phyloP scores from a whole-genome alignment of 1,140 invertebrate species.

The Drosophila repletoides region DNA sequence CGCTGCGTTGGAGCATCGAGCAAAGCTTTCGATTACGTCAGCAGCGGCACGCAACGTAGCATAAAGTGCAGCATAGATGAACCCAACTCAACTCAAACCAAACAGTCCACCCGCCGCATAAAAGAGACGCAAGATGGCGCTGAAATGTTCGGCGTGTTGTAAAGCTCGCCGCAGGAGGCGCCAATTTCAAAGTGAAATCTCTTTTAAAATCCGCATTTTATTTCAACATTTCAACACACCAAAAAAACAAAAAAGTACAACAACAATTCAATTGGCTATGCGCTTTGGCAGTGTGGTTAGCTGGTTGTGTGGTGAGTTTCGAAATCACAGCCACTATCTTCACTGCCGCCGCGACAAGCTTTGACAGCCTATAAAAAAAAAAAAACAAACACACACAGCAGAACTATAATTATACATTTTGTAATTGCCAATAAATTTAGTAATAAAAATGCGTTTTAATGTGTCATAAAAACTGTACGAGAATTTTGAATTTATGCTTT shows the following conservation, averaged over 20 bases:
- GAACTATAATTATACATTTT: neutral
- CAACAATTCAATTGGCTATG: slow-evolving; percentile 82
- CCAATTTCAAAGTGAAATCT: slow-evolving; percentile 13
- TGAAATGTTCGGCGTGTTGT: slow-evolving; percentile 4
- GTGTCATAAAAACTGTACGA: too few relatives aligned
- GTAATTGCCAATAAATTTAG: too few relatives aligned
- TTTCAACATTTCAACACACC: slow-evolving; percentile 1
- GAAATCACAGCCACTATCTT: slow-evolving; percentile 95
- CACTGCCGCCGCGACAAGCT: slow-evolving; percentile 91
- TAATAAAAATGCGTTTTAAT: too few relatives aligned
- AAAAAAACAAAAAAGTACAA: slow-evolving; percentile 2
- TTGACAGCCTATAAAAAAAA: slow-evolving; percentile 37
- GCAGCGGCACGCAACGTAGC: slow-evolving; percentile 52
- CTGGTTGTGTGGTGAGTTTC: slow-evolving; percentile 92
- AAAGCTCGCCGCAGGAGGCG: slow-evolving; percentile 20
- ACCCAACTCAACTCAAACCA: slow-evolving; percentile 13
- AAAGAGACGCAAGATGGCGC: slow-evolving; percentile 38
- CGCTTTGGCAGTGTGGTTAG: slow-evolving; percentile 99
- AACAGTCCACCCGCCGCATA: slow-evolving; percentile 50
- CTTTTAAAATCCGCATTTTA: neutral
- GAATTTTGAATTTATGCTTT: too few relatives aligned
- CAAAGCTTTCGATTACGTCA: slow-evolving; percentile 21
- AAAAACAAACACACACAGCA: too few relatives aligned
- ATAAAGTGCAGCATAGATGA: slow-evolving; percentile 57
- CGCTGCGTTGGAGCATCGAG: slow-evolving; percentile 12